These are phyloP conservation scores for Cephus pulcher DNA, from an alignment of 2,888 invertebrate species.

Conservation along the genomic window DNA sequence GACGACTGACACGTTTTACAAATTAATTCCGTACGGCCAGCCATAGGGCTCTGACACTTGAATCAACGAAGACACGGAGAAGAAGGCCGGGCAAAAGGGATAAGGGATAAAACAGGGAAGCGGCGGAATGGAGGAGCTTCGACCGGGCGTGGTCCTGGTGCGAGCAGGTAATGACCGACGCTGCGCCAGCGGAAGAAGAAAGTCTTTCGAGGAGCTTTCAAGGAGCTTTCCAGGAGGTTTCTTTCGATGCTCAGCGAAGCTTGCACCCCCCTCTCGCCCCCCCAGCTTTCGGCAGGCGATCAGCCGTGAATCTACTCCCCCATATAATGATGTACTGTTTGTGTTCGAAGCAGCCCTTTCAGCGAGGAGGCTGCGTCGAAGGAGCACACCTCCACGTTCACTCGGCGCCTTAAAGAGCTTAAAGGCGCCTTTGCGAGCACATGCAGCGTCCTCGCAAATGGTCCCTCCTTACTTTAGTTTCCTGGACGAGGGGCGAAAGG, in stretches of 20 bases:
- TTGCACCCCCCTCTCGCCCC: constrained; percentile 23
- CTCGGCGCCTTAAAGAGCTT: background rate
- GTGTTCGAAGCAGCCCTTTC: background rate
- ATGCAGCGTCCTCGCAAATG: background rate
- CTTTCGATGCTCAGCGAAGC: constrained; percentile 48
- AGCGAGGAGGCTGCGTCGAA: background rate
- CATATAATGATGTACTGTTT: constrained; percentile 52
- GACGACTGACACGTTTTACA: background rate
- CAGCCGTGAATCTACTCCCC: constrained; percentile 50
- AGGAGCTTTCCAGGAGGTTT: constrained; percentile 29
- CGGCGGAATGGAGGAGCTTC: background rate
- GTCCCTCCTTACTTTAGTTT: background rate
- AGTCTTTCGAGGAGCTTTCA: background rate
- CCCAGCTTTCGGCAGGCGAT: constrained; percentile 49
- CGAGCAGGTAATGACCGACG: background rate
- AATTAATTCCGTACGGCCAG: background rate
- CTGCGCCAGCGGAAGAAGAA: background rate
- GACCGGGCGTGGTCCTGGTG: background rate
- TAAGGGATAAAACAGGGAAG: background rate
- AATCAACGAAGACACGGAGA: background rate
- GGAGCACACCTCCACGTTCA: background rate
- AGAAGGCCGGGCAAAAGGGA: background rate
- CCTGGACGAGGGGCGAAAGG: background rate
- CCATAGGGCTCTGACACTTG: background rate
- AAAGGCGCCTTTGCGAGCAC: background rate